Conservation (phyloP, 2,113 vertebrate species). For the Galemys pyrenaicus region DNA sequence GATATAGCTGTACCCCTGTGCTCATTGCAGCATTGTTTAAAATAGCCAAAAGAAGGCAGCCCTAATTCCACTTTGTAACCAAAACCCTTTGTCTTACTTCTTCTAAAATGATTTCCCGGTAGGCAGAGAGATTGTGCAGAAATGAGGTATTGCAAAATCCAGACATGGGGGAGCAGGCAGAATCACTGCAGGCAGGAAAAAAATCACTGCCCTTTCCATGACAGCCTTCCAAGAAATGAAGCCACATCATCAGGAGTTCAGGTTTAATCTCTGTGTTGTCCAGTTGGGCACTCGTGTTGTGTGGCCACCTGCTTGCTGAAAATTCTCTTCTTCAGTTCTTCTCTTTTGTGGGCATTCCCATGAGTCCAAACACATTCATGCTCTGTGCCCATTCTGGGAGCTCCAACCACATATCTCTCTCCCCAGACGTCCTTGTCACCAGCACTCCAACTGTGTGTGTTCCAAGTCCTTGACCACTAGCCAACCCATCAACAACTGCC, state of each 20-base stretch:
- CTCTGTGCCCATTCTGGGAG: neutral
- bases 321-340: neutral
- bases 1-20: neutral
- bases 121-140: neutral
- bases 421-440: neutral
- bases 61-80: neutral
- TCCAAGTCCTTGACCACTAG: neutral
- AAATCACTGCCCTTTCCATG: neutral
- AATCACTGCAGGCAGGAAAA: neutral
- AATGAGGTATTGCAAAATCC: neutral
- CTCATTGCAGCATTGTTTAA: neutral
- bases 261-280: neutral
- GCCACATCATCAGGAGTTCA: neutral
- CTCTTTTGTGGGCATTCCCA: neutral
- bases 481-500: neutral
- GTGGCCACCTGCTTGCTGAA: neutral
- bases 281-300: neutral
- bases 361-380: neutral
- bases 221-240: neutral
- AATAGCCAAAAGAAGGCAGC: neutral
- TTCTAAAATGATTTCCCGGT: neutral
- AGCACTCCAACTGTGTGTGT: neutral
- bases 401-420: neutral
- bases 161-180: neutral
- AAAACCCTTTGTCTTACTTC: neutral